A percentile compares a stretch with the other conserved stretches of the same genome.
Evolutionary conservation across 2,113 vertebrate genomes (phyloP).

Genomic region (Laticauda colubrina): DNA sequence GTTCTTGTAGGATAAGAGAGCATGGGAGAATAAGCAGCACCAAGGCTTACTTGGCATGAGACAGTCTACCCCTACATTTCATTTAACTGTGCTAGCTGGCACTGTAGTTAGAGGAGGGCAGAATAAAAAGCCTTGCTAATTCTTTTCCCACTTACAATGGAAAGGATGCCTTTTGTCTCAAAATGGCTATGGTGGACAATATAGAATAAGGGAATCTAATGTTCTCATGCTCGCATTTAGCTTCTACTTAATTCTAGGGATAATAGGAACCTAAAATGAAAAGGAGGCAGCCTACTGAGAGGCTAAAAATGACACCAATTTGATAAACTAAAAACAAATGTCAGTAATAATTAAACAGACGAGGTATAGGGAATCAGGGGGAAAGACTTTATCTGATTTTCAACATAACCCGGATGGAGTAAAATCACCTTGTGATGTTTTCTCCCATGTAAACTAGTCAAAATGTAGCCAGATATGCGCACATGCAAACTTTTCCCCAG

Average conservation of each 20-base stretch:
- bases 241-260: background rate
- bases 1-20: slow-evolving; percentile 36
- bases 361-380: background rate
- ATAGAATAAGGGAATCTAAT: slow-evolving; percentile 4
- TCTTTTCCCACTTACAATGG: background rate
- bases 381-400: background rate
- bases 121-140: slow-evolving; percentile 18
- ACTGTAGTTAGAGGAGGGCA: background rate
- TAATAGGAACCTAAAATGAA: slow-evolving; percentile 19
- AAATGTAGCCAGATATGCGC: background rate
- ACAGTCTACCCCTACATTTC: background rate
- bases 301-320: slow-evolving; percentile 31
- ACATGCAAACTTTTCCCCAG: background rate
- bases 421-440: background rate
- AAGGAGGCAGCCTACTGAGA: slow-evolving; percentile 31
- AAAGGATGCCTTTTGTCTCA: slow-evolving; percentile 26
- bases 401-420: background rate
- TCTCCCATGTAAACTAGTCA: background rate
- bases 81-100: background rate
- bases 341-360: slow-evolving; percentile 19
- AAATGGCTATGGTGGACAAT: slow-evolving; percentile 10
- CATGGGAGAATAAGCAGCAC: slow-evolving; percentile 19
- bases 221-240: slow-evolving; percentile 4
- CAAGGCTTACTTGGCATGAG: slow-evolving; percentile 2
- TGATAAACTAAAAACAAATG: background rate